These are phyloP conservation scores for Nemurella pictetii DNA, from an alignment of 2,888 invertebrate genomes.

Conservation along the genomic window DNA sequence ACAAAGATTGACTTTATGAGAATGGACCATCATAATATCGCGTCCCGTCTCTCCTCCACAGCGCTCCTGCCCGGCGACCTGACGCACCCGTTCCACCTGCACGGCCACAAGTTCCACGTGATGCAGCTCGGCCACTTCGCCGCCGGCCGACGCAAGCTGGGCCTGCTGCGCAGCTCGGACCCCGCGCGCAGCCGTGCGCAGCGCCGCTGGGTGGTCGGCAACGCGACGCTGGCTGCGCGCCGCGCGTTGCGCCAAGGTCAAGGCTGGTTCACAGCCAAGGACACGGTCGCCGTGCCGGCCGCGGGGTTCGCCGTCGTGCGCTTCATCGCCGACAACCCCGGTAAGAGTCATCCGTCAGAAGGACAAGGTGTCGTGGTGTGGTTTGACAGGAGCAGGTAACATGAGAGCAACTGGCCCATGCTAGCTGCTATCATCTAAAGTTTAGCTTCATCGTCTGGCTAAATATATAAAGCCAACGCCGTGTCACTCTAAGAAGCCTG, in stretches of 20 bases:
- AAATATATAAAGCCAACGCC: too few species aligned
- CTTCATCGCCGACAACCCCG: slow-evolving; percentile 50
- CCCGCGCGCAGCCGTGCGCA: not conserved
- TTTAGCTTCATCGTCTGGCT: too few species aligned
- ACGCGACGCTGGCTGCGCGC: slow-evolving; percentile 31
- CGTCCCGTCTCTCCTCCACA: not conserved
- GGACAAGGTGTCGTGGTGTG: too few species aligned
- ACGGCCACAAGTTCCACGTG: slow-evolving; percentile 35
- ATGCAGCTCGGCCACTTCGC: slow-evolving; percentile 24
- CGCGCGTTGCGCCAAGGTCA: slow-evolving; percentile 31
- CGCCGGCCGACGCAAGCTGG: not conserved
- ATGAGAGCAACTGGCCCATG: too few species aligned
- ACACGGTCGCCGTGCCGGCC: slow-evolving; percentile 51
- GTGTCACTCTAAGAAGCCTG: too few species aligned
- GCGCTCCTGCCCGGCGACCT: slow-evolving; percentile 24
- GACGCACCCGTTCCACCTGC: slow-evolving; percentile 35
- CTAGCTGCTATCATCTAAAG: too few species aligned
- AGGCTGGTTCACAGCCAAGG: slow-evolving; percentile 46
- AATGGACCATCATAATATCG: too few species aligned
- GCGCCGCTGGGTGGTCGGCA: slow-evolving; percentile 42
- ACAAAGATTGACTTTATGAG: too few species aligned
- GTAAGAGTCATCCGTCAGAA: too few species aligned
- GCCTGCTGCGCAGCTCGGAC: not conserved
- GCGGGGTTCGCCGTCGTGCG: slow-evolving; percentile 50
- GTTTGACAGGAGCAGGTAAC: too few species aligned